Base-by-base conservation (phyloP, 1,140 invertebrate genomes). In the Cyrtorhinus lividipennis region DNA sequence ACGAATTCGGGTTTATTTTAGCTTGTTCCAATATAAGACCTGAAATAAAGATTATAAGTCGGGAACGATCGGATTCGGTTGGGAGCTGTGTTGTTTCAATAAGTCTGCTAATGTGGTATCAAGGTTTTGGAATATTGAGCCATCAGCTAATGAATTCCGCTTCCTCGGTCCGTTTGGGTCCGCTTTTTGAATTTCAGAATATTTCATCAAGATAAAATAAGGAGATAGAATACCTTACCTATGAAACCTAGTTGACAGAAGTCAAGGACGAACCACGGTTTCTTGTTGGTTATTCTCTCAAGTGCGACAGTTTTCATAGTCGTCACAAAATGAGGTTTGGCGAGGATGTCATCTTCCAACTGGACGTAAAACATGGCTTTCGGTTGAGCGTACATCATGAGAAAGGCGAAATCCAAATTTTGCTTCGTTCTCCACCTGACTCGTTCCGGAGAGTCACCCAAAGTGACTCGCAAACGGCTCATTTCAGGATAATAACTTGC, bases 391-490 rank as follows among this genome's bases (percentile, higher is more conserved):
- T 96, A 97, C 66, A 94, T 87, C 95, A 98, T 98, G 0, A 98
- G 77, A 73, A 92, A 98, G 3, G 92, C 87, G 74, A 90, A 95
- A 73, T 98, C 95, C 48, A 95, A 77, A 74, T 97, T 97, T 74
- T 98, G 95, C 72, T 98, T 98, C 1, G 92, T 93, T 56, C 94
- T 78, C 95, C 95, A 98, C 67, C 86, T 80, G 0, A 96, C 90
- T 25, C 94, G 79, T 70, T 95, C 91, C 63, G 82, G 77, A 2
- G 90, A 82, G 75, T 97, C 94, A 0, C 92, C 92, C 2, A 96
- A 76, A 0, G 90, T 95, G 23, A 83, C 77, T 15, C 81, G 80
- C 24, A 94, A 69, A 44, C 81, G 81, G 27, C 87, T 78, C 61
- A 95, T 81, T 73, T 96, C 83, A 0, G 95, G 94, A 75, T 98